Evolutionary conservation across 2,797 vertebrate species (phyloP).

Genomic region (Discoglossus pictus): DNA sequence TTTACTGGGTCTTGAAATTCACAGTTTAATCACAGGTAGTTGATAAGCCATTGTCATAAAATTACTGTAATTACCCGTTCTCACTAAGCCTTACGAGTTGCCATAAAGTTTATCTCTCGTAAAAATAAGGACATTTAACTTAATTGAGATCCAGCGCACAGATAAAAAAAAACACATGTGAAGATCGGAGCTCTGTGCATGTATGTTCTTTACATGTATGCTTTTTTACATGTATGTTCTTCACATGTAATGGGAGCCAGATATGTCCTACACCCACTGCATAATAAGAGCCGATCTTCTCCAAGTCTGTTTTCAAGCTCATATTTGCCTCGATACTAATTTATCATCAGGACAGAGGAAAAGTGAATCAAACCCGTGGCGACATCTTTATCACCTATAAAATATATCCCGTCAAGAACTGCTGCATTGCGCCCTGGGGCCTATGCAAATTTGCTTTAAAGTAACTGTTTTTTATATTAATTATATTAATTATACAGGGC

Average conservation of each 20-base stretch:
- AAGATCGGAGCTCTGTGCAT: too few relatives aligned
- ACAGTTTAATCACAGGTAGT: conserved; percentile 49
- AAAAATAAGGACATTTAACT: conserved; percentile 45
- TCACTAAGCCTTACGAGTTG: conserved; percentile 37
- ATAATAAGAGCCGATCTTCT: neutral
- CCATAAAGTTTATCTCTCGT: conserved; percentile 49
- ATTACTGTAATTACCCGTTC: conserved; percentile 42
- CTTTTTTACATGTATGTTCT: too few relatives aligned
- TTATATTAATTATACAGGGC: conserved; percentile 39
- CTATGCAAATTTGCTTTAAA: conserved; percentile 39
- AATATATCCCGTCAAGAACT: conserved; percentile 40
- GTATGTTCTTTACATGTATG: neutral
- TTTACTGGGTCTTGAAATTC: conserved; percentile 34
- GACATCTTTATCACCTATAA: conserved; percentile 49
- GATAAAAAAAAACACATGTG: conserved; percentile 1
- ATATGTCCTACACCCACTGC: too few relatives aligned
- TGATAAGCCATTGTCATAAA: conserved; percentile 49
- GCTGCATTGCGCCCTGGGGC: conserved; percentile 41
- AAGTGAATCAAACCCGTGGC: conserved; percentile 39
- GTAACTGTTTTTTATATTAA: conserved; percentile 43
- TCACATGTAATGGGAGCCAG: too few relatives aligned
- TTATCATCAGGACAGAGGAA: conserved; percentile 32
- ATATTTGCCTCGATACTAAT: conserved; percentile 5
- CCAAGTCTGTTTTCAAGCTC: conserved; percentile 7
- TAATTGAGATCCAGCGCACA: conserved; percentile 31